Percentiles rank a stretch among this genome's conserved stretches.
phyloP scores from a whole-genome alignment of 2,113 vertebrate genomes.

The Regulus satrapa region DNA sequence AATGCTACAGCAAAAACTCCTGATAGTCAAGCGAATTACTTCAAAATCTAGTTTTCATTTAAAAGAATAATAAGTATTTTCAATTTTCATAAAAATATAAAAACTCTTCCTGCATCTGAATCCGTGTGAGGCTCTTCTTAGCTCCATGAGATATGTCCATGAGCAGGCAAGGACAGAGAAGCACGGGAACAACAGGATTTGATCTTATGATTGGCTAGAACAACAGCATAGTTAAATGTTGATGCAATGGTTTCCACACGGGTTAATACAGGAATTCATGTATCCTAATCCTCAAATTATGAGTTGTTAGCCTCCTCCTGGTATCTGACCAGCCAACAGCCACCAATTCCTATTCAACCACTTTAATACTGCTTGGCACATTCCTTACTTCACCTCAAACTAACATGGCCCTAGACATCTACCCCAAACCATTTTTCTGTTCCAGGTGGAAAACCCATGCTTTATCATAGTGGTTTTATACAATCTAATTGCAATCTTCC shows the following conservation, averaged over 20 bases:
- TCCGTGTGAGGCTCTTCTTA: neutral
- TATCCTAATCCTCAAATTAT: neutral
- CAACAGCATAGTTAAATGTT: neutral
- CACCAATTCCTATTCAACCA: neutral
- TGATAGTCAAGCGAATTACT: neutral
- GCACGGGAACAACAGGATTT: neutral
- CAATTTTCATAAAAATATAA: neutral
- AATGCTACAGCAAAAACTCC: neutral
- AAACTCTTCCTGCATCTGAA: neutral
- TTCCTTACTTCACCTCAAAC: neutral
- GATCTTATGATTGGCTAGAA: neutral
- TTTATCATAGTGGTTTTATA: neutral
- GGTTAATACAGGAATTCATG: neutral
- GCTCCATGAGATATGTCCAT: accelerated
- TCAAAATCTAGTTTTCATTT: neutral
- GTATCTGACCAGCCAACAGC: neutral
- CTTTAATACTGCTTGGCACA: neutral
- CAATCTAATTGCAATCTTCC: neutral
- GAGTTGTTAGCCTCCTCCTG: neutral
- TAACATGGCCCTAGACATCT: neutral
- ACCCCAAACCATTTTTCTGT: neutral
- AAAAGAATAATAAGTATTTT: neutral
- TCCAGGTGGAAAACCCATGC: neutral
- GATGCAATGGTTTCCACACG: neutral
- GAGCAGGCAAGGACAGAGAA: neutral